Evolutionary conservation across 2,113 vertebrate species (phyloP).

Genomic region (Gymnobelideus leadbeateri): DNA sequence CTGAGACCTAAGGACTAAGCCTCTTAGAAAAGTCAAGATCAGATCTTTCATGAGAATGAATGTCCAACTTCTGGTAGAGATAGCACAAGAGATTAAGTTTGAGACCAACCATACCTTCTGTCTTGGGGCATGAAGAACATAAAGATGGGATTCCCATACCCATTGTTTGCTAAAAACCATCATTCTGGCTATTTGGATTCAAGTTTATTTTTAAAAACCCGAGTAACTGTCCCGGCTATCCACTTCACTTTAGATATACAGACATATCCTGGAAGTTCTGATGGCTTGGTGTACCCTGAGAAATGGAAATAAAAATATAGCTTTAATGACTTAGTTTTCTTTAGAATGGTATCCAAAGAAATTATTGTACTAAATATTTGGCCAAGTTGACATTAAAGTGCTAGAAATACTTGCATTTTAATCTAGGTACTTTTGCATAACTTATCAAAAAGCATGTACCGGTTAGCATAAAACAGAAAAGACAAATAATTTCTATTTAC

Average conservation of each 20-base stretch:
- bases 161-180: background rate
- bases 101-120: background rate
- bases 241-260: background rate
- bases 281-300: background rate
- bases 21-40: background rate
- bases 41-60: background rate
- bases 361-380: constrained; percentile 54
- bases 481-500: constrained; percentile 83
- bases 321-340: background rate
- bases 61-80: background rate
- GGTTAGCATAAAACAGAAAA: constrained; percentile 81
- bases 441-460: constrained; percentile 76
- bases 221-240: background rate
- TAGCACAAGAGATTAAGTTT: background rate
- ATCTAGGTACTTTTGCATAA: constrained; percentile 76
- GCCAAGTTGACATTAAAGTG: constrained; percentile 74
- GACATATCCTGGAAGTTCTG: background rate
- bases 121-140: background rate
- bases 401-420: constrained; percentile 80
- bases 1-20: background rate
- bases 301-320: background rate
- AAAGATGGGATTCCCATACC: background rate
- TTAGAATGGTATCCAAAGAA: constrained; percentile 32
- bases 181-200: background rate
- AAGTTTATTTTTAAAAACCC: background rate